These are phyloP conservation scores for Onychostoma macrolepis DNA, from an alignment of 2,113 vertebrate genomes.

Conservation along the genomic window DNA sequence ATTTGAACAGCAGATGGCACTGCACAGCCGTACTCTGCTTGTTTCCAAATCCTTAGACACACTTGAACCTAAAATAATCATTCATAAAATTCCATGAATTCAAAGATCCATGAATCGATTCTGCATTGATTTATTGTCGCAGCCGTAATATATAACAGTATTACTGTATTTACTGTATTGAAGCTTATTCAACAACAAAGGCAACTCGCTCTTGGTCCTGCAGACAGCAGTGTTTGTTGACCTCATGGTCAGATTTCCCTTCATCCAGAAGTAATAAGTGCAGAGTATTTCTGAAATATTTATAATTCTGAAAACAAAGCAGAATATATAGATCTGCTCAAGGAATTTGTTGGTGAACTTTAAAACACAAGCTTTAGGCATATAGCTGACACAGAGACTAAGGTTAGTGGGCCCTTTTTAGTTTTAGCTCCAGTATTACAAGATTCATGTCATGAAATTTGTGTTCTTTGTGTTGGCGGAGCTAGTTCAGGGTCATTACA, in stretches of 20 bases:
- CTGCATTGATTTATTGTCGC: no score
- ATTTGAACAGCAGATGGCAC: no score
- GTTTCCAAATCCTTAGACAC: no score
- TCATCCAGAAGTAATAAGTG: background rate
- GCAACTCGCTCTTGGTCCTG: background rate
- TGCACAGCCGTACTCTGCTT: no score
- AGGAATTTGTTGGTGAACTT: background rate
- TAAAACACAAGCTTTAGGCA: background rate
- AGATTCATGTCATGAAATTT: background rate
- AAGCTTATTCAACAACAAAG: background rate
- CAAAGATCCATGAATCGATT: no score
- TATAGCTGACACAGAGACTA: background rate
- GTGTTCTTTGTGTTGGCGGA: background rate
- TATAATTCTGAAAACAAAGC: background rate
- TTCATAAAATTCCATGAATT: no score
- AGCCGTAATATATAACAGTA: background rate
- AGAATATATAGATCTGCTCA: background rate
- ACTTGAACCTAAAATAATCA: no score
- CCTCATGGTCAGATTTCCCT: background rate
- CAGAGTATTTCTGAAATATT: slow-evolving; percentile 13
- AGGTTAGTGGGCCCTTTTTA: background rate
- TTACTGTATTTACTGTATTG: background rate
- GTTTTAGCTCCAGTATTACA: background rate
- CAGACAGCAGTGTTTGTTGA: background rate
- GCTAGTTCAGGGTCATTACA: background rate